Conservation (phyloP, 2,888 invertebrate genomes). For the Anodontia alba region DNA sequence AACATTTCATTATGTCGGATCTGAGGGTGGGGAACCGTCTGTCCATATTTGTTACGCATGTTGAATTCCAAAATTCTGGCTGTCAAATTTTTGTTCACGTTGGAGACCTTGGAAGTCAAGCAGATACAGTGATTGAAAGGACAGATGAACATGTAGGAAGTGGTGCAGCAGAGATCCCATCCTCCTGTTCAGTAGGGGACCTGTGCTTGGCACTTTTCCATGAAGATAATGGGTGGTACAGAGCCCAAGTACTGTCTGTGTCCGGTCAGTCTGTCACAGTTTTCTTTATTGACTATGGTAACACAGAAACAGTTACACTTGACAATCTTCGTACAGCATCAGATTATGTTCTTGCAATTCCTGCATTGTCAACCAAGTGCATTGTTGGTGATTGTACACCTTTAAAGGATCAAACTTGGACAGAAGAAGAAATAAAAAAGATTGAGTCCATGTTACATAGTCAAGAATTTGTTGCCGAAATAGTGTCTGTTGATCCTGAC, state of each 20-base stretch:
- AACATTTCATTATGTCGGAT: constrained; percentile 40
- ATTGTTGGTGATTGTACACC: constrained; percentile 57
- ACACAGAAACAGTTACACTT: constrained; percentile 73
- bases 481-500: constrained; percentile 23
- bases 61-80: constrained; percentile 56
- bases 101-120: constrained; percentile 60
- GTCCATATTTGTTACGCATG: constrained; percentile 67
- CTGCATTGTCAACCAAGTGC: constrained; percentile 78
- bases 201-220: constrained; percentile 65
- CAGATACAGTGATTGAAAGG: constrained; percentile 61
- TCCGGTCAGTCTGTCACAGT: constrained; percentile 62
- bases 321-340: constrained; percentile 69
- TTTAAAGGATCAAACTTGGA: constrained; percentile 40
- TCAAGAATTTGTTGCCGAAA: constrained; percentile 64
- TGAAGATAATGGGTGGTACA: constrained; percentile 79
- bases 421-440: constrained; percentile 55
- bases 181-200: constrained; percentile 41
- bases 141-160: constrained; percentile 46
- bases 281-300: constrained; percentile 83
- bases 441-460: constrained; percentile 54
- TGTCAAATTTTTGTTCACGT: constrained; percentile 64
- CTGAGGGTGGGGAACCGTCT: constrained; percentile 53
- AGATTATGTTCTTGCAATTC: constrained; percentile 67
- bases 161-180: constrained; percentile 34
- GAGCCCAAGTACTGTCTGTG: constrained; percentile 66